phyloP scores from a whole-genome alignment of 2,113 vertebrate species.

The Platysteira castanea region DNA sequence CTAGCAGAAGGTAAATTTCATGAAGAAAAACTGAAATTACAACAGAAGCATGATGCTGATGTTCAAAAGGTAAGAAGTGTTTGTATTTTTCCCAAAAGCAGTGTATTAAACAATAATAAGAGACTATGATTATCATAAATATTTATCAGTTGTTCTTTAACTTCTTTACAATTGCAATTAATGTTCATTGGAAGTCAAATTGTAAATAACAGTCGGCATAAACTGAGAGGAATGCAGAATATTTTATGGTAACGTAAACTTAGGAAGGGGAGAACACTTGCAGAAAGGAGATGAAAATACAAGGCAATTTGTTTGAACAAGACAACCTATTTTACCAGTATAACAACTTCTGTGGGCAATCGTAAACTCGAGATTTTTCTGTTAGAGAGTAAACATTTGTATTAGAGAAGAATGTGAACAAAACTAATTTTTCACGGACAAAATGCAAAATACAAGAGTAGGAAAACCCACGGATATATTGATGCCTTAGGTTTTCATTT shows the following conservation, averaged over 20 bases:
- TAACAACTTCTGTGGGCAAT: not conserved
- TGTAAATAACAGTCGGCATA: not conserved
- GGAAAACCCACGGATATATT: accelerated
- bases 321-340: not conserved
- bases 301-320: not conserved
- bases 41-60: slow-evolving; percentile 89
- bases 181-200: not conserved
- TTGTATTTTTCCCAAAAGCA: not conserved
- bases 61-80: slow-evolving; percentile 84
- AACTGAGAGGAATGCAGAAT: not conserved
- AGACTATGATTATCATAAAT: not conserved
- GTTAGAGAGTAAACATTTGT: not conserved
- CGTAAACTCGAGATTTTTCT: not conserved
- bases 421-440: not conserved
- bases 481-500: too few species aligned
- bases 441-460: not conserved
- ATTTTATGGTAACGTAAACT: not conserved
- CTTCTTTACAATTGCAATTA: not conserved
- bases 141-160: not conserved
- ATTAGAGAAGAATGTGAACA: not conserved
- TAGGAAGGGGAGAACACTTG: not conserved
- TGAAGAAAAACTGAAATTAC: slow-evolving; percentile 89
- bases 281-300: not conserved
- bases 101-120: not conserved
- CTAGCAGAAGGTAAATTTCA: slow-evolving; percentile 87